These are phyloP conservation scores for Origma solitaria DNA, from an alignment of 2,113 vertebrate species.

Conservation along the genomic window DNA sequence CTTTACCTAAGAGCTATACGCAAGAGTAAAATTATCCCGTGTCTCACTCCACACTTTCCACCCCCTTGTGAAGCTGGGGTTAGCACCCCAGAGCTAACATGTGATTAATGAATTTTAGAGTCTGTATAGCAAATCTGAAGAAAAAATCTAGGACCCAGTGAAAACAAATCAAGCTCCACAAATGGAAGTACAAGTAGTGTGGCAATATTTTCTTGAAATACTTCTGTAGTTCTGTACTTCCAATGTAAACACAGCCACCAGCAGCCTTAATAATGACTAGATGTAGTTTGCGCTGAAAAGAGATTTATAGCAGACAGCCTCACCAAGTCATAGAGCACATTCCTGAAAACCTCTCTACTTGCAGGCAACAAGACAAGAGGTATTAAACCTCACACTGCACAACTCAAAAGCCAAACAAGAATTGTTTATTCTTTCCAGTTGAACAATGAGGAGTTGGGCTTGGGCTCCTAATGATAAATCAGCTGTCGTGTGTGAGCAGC, in stretches of 20 bases:
- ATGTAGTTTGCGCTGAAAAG: background rate
- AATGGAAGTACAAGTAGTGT: background rate
- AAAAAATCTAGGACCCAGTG: background rate
- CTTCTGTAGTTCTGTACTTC: background rate
- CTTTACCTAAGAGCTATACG: background rate
- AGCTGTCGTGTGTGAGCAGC: background rate
- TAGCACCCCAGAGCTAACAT: background rate
- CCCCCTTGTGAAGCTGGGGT: background rate
- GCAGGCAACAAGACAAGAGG: background rate
- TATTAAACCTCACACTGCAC: background rate
- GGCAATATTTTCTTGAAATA: background rate
- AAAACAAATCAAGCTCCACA: background rate
- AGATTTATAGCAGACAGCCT: background rate
- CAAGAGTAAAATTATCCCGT: background rate
- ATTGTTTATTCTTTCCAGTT: background rate
- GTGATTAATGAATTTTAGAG: background rate
- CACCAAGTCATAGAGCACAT: background rate
- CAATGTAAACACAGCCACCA: background rate
- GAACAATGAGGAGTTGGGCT: background rate
- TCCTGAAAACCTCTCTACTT: background rate
- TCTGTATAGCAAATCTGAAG: background rate
- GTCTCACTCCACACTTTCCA: background rate
- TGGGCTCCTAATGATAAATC: background rate
- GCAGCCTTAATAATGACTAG: background rate
- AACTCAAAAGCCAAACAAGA: background rate